phyloP scores from a whole-genome alignment of 30 jellyfish, hydroid and myxozoan genomes.

The Aurelia aurita region DNA sequence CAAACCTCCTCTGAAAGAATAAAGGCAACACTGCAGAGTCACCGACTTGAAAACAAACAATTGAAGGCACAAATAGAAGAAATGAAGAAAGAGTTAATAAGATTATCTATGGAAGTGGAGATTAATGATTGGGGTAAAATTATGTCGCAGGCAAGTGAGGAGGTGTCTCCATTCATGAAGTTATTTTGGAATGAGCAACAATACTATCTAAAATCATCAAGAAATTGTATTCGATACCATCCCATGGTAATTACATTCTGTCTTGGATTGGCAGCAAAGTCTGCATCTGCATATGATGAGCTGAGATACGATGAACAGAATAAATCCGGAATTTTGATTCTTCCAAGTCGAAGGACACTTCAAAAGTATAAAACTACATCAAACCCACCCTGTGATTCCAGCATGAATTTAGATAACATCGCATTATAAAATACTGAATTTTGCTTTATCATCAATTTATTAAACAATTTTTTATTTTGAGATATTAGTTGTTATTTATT shows the following conservation, averaged over 20 bases:
- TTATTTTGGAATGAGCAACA: slow-evolving; percentile 68
- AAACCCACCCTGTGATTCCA: too few relatives aligned
- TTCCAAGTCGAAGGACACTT: slow-evolving; percentile 63
- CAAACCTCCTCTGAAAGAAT: slow-evolving; percentile 43
- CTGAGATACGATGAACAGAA: slow-evolving; percentile 25
- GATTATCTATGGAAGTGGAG: too few relatives aligned
- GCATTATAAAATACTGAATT: too few relatives aligned
- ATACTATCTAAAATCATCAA: slow-evolving; percentile 2
- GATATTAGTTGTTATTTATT: too few relatives aligned
- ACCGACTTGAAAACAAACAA: not conserved
- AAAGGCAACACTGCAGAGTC: not conserved
- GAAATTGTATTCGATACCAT: slow-evolving; percentile 18
- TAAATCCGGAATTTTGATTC: slow-evolving; percentile 39
- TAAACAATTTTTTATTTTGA: too few relatives aligned
- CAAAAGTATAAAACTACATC: slow-evolving; percentile 22
- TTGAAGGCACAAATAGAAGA: not conserved
- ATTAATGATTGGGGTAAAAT: too few relatives aligned
- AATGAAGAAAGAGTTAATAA: too few relatives aligned
- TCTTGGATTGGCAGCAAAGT: slow-evolving; percentile 29
- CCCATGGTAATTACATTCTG: slow-evolving; percentile 22
- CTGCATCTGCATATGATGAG: slow-evolving; percentile 19
- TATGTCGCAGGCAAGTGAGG: too few relatives aligned
- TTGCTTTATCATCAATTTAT: too few relatives aligned
- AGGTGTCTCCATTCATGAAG: slow-evolving; percentile 72
- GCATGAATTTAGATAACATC: too few relatives aligned